phyloP scores from a whole-genome alignment of 64 coral and sea anemone species.

The Hydrozoanthus tunicans region DNA sequence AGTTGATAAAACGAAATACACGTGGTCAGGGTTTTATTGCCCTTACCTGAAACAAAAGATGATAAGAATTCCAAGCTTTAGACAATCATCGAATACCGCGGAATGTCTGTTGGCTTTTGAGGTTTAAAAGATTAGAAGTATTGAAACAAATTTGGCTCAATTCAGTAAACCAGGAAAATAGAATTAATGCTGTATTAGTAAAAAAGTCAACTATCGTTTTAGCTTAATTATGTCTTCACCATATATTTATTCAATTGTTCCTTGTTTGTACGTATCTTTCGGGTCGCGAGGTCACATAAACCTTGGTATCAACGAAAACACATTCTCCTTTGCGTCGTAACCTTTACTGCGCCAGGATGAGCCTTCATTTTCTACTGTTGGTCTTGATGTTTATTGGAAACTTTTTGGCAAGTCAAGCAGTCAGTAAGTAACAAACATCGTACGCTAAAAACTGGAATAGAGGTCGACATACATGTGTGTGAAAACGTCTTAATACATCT shows the following conservation, averaged over 20 bases:
- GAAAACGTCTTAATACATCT: background rate
- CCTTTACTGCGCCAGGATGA: slow-evolving; percentile 1
- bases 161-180: background rate
- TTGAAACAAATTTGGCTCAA: background rate
- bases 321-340: background rate
- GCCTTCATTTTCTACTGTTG: background rate
- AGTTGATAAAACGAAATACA: background rate
- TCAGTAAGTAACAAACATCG: background rate
- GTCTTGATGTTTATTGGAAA: slow-evolving; percentile 11
- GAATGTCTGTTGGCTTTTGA: background rate
- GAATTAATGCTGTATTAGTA: background rate
- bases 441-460: background rate
- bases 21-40: background rate
- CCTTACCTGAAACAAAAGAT: background rate
- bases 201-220: background rate
- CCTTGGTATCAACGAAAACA: background rate
- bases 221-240: background rate
- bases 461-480: background rate
- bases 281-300: slow-evolving; percentile 6
- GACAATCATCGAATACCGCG: background rate
- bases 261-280: background rate
- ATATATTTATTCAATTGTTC: background rate
- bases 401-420: background rate
- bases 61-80: background rate
- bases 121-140: background rate